Evolutionary conservation across 2,113 vertebrate genomes (phyloP).

Genomic region (Oreochromis aureus): DNA sequence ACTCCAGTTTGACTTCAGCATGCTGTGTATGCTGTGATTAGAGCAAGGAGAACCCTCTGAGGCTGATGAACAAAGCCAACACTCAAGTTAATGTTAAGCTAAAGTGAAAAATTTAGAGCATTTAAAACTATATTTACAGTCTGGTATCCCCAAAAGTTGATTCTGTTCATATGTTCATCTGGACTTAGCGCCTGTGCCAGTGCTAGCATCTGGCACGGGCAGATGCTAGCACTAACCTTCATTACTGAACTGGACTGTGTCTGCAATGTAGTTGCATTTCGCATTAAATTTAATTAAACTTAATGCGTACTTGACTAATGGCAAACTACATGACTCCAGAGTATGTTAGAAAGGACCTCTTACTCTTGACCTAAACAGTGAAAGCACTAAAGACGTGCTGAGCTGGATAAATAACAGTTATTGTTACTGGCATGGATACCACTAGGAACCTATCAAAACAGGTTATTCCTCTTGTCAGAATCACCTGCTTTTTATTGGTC

Average conservation of each 20-base stretch:
- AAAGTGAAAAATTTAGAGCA: background rate
- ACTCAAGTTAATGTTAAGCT: too few relatives aligned
- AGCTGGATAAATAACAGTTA: background rate
- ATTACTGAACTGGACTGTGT: background rate
- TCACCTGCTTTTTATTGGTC: rapidly evolving
- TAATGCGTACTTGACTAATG: background rate
- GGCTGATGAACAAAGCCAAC: background rate
- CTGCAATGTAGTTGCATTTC: background rate
- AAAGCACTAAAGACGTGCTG: background rate
- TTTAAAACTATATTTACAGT: background rate
- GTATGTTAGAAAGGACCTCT: background rate
- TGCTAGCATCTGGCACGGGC: background rate
- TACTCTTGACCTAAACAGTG: background rate
- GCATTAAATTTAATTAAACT: background rate
- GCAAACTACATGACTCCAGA: background rate
- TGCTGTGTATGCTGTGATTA: background rate
- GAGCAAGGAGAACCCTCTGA: background rate
- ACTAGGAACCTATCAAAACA: background rate
- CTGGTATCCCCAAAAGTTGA: background rate
- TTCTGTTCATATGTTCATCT: background rate
- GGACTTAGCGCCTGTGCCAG: too few relatives aligned
- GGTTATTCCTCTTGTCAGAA: background rate
- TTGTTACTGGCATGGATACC: background rate
- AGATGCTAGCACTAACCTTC: background rate
- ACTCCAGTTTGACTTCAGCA: background rate